These are phyloP conservation scores for Tricholaema leucomelas DNA, from an alignment of 2,113 vertebrate genomes.

Conservation along the genomic window DNA sequence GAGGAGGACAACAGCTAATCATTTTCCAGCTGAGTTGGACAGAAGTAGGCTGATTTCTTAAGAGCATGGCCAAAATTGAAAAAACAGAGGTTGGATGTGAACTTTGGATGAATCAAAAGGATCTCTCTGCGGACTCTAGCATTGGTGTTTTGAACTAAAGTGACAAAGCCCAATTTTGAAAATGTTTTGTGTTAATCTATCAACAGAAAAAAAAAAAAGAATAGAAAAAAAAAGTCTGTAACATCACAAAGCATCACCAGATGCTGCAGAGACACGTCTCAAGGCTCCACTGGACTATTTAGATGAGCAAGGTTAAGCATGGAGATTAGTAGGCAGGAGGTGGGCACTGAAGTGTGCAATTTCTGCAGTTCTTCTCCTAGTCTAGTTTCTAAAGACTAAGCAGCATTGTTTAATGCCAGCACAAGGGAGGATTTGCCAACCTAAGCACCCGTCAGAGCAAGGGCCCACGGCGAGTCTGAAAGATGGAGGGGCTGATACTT, in stretches of 20 bases:
- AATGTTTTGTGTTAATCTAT: not conserved
- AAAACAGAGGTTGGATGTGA: not conserved
- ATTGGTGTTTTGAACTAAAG: not conserved
- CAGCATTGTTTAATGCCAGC: slow-evolving; percentile 59
- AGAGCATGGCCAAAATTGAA: not conserved
- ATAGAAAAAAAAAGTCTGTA: not conserved
- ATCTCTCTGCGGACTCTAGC: not conserved
- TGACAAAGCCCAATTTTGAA: not conserved
- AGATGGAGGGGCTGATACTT: not conserved
- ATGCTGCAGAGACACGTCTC: not conserved
- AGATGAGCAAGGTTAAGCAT: slow-evolving; percentile 53
- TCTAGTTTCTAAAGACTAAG: slow-evolving; percentile 23
- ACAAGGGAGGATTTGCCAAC: slow-evolving; percentile 54
- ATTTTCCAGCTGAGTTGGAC: not conserved
- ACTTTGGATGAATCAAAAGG: not conserved
- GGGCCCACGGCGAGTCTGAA: slow-evolving; percentile 23
- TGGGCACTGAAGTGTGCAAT: slow-evolving; percentile 44
- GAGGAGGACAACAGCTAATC: not conserved
- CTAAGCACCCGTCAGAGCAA: slow-evolving; percentile 37
- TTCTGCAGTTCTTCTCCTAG: slow-evolving; percentile 42
- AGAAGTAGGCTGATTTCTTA: not conserved
- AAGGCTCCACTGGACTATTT: slow-evolving; percentile 17
- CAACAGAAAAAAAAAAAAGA: not conserved
- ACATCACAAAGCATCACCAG: not conserved
- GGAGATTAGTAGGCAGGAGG: slow-evolving; percentile 57